Percentiles rank a stretch among this genome's conserved stretches.
These are phyloP conservation scores for Bos javanicus DNA, from an alignment of 2,113 vertebrate genomes.

Conservation along the genomic window DNA sequence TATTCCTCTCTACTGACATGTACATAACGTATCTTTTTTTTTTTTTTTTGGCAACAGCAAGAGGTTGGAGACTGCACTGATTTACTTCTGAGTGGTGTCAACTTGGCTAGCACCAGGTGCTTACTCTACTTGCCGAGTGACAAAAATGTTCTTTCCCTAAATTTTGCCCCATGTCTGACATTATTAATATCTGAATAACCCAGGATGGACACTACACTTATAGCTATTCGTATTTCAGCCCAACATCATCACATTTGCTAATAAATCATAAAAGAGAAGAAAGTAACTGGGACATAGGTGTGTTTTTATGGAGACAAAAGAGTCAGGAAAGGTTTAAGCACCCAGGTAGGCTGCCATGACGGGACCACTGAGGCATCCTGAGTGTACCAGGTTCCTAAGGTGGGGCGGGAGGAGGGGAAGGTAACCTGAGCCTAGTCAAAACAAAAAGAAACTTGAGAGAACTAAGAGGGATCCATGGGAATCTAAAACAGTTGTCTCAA, in stretches of 20 bases:
- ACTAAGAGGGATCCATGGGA: background rate
- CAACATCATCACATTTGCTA: background rate
- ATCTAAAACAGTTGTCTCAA: background rate
- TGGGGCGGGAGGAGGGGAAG: background rate
- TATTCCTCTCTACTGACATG: background rate
- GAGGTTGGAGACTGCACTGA: background rate
- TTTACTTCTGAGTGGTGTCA: background rate
- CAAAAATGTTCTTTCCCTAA: background rate
- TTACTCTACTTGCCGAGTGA: background rate
- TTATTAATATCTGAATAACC: slow-evolving; percentile 3
- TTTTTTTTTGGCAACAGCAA: background rate
- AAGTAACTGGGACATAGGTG: background rate
- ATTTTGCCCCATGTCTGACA: background rate
- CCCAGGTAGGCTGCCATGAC: background rate
- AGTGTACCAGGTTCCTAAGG: background rate
- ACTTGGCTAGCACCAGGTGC: background rate
- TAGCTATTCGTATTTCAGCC: background rate
- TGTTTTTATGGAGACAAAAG: background rate
- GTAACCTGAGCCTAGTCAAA: background rate
- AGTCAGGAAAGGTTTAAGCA: background rate
- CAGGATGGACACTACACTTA: background rate
- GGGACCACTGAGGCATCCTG: background rate
- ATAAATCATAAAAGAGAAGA: slow-evolving; percentile 3
- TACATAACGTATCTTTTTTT: background rate
- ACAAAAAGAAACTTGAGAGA: slow-evolving; percentile 9